Base-by-base conservation (phyloP, 2,888 invertebrate species). In the Eucriotettix oculatus region DNA sequence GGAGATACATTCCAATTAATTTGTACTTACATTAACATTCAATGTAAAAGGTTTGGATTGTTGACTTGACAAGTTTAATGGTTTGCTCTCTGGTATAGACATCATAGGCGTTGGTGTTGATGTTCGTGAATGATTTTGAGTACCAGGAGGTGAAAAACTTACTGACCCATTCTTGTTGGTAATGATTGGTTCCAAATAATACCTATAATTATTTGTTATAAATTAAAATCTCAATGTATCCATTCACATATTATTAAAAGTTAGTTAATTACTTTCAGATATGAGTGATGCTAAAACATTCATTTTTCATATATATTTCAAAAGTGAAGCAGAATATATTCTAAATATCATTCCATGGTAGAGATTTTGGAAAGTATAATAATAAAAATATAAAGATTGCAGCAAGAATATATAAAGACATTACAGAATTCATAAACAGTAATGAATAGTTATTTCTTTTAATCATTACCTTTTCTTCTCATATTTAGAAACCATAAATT, bases 401-500 rank as follows among this genome's bases (percentile, higher is more conserved):
- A 29, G 29, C 29, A 29, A 29, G 7, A 29, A 29, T 7, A 29
- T 29, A 29, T 2, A 5, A 29, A 29, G 2, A 29, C 2, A 29
- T 29, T 29, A 29, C 7, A 7, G 7, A 29, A 29, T 29, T 29
- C 29, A 29, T 29, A 29, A 5, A 29, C 7, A 7, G 29, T 29
- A 29, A 5, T 29, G 29, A 29, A 29, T 29, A 7, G 29, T 29
- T 5, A 16, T 17, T 40, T 53, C 44, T 67, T 67, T 53, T 64
- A 63, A 54, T 60, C 64, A 67, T 58, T 81, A 87, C 71, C 92
- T 83, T 72, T 93, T 94, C 70, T 87, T 84, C 74, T 98, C 97
- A 72, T 97, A 97, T 76, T 96, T 97, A 71, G 93, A 87, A 59
- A 87, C 82, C 91, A 96, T 92, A 69, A 93, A 86, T 74, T 95